phyloP scores from a whole-genome alignment of 1,140 invertebrate species.

The Cheumatopsyche charites region DNA sequence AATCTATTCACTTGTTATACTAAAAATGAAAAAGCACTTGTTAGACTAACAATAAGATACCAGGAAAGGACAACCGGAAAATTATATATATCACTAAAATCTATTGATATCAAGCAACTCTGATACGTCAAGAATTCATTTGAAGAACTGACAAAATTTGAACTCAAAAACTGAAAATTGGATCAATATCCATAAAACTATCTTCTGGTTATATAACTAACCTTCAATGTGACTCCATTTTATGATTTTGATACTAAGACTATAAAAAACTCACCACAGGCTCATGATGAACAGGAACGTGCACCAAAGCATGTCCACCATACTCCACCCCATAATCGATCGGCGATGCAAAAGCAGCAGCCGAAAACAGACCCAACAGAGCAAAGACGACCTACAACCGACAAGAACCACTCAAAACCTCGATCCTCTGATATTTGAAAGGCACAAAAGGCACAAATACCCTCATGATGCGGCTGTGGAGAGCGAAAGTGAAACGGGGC shows the following conservation, averaged over 20 bases:
- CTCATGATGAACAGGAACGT: slow-evolving; percentile 28
- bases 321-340: slow-evolving; percentile 23
- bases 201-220: too few relatives aligned
- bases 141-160: too few relatives aligned
- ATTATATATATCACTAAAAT: too few relatives aligned
- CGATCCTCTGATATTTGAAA: background rate
- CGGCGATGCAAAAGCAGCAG: background rate
- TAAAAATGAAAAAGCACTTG: too few relatives aligned
- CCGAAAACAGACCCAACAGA: background rate
- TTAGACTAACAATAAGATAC: too few relatives aligned
- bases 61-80: too few relatives aligned
- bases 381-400: slow-evolving; percentile 11
- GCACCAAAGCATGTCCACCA: slow-evolving; percentile 21
- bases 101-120: too few relatives aligned
- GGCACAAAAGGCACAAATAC: background rate
- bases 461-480: slow-evolving; percentile 15
- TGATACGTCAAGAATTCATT: too few relatives aligned
- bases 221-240: too few relatives aligned
- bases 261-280: slow-evolving; percentile 30
- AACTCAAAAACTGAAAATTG: too few relatives aligned
- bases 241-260: slow-evolving; percentile 18
- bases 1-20: too few relatives aligned
- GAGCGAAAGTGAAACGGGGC: background rate
- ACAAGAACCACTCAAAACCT: background rate
- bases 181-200: too few relatives aligned